Base-by-base conservation (phyloP, 2,888 invertebrate genomes). In the Monopis laevigella region DNA sequence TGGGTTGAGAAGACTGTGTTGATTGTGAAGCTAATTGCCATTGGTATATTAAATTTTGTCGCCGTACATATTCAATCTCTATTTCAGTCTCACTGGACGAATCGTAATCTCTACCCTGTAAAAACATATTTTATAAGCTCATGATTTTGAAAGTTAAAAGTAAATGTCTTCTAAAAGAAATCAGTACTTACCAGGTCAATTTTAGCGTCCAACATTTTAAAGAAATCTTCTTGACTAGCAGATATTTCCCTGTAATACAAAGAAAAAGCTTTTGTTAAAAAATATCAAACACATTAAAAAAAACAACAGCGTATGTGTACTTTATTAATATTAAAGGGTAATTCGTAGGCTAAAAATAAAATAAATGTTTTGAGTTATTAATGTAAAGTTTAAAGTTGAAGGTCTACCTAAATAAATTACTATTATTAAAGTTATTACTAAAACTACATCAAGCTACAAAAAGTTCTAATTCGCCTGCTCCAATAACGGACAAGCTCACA, bases 171-270 rank as follows among this genome's bases (percentile, higher is more conserved):
- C 5, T 8, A 29, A 11, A 29, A 8, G 29, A 8, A 32, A 10
- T 41, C 8, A 11, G 21, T 26, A 73, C 84, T 83, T 81, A 93
- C 93, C 77, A 88, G 89, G 70, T 93, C 92, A 60, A 95, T 94
- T 82, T 93, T 94, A 56, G 93, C 92, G 65, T 95, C 95, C 54
- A 95, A 83, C 92, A 93, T 92, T 67, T 88, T 90, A 82, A 96
- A 96, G 82, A 96, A 96, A 64, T 95, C 93, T 62, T 92, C 86
- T 73, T 95, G 95, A 65, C 95, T 95, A 48, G 87, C 86, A 46
- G 93, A 93, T 65, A 92, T 87, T 83, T 93, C 92, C 66, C 93
- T 93, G 86, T 39, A 86, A 86, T 51, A 57, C 58, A 49, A 49
- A n/a, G n/a, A n/a, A n/a, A n/a, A n/a, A n/a, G n/a, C n/a, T n/a